Percentiles rank a stretch among this genome's conserved stretches.
phyloP scores from a whole-genome alignment of 2,888 invertebrate species.

The Norana najaformis region DNA sequence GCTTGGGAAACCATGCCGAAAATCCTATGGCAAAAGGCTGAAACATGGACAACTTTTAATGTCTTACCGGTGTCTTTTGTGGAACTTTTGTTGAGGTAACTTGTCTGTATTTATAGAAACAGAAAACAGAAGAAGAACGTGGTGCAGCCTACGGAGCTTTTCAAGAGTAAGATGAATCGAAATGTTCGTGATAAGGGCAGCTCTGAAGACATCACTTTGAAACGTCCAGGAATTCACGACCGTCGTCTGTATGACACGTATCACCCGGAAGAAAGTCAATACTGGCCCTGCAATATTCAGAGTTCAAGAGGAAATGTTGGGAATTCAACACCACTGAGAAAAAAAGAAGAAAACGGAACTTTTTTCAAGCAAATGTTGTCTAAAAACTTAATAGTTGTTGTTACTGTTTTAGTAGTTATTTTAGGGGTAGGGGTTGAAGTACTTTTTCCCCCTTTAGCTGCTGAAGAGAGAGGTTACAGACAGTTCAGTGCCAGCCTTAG shows the following conservation, averaged over 20 bases:
- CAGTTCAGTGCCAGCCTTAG: neutral
- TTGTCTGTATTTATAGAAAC: neutral
- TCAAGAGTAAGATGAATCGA: neutral
- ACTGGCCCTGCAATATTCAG: neutral
- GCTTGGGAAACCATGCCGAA: too few relatives aligned
- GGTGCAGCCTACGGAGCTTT: neutral
- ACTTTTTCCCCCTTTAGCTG: neutral
- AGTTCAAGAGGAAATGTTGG: too few relatives aligned
- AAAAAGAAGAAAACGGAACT: neutral
- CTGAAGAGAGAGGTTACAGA: neutral
- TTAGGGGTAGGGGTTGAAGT: neutral
- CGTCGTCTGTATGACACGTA: neutral
- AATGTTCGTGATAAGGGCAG: neutral
- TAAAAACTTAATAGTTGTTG: neutral
- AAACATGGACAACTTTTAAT: neutral
- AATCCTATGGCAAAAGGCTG: neutral
- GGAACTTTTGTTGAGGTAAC: neutral
- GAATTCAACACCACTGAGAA: neutral
- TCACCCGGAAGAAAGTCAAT: neutral
- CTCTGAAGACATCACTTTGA: neutral
- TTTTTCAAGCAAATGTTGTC: neutral
- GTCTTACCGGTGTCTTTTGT: too few relatives aligned
- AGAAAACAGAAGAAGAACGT: neutral
- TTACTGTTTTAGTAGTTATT: neutral
- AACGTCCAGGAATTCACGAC: slow-evolving; percentile 13